Evolutionary conservation across 2,888 invertebrate genomes (phyloP).

Genomic region (Suillia variegata): DNA sequence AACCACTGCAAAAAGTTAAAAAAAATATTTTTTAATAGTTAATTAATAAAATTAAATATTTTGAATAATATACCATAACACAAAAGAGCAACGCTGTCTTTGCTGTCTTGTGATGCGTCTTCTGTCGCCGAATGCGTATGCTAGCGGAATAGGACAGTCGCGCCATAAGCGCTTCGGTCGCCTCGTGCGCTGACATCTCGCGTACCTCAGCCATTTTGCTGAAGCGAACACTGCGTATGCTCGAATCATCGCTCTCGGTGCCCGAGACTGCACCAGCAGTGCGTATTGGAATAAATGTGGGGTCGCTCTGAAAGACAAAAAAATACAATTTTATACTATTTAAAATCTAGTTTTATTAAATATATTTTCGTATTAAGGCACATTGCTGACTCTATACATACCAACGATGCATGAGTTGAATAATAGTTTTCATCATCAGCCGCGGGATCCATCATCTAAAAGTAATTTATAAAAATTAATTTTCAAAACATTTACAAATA

Average conservation of each 20-base stretch:
- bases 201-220: slow-evolving; percentile 87
- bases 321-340: not conserved
- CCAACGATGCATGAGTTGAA: slow-evolving; percentile 65
- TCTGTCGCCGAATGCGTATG: slow-evolving; percentile 74
- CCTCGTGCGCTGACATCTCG: slow-evolving; percentile 88
- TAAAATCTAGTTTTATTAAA: too few relatives aligned
- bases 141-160: slow-evolving; percentile 94
- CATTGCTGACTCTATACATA: too few relatives aligned
- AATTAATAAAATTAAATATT: slow-evolving; percentile 1
- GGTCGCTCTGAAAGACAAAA: slow-evolving; percentile 73
- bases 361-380: too few relatives aligned
- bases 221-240: slow-evolving; percentile 84
- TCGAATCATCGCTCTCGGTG: slow-evolving; percentile 85
- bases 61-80: slow-evolving; percentile 69
- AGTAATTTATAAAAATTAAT: slow-evolving; percentile 26
- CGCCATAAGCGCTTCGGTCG: slow-evolving; percentile 90
- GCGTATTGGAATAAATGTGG: slow-evolving; percentile 90
- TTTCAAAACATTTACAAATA: not conserved
- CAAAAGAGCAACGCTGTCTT: slow-evolving; percentile 86
- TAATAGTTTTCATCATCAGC: slow-evolving; percentile 81
- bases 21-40: not conserved
- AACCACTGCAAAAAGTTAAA: slow-evolving; percentile 81
- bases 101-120: slow-evolving; percentile 70
- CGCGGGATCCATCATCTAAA: slow-evolving; percentile 75
- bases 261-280: slow-evolving; percentile 68